Evolutionary conservation across 2,113 vertebrate genomes (phyloP).

Genomic region (Phoenicopterus ruber): DNA sequence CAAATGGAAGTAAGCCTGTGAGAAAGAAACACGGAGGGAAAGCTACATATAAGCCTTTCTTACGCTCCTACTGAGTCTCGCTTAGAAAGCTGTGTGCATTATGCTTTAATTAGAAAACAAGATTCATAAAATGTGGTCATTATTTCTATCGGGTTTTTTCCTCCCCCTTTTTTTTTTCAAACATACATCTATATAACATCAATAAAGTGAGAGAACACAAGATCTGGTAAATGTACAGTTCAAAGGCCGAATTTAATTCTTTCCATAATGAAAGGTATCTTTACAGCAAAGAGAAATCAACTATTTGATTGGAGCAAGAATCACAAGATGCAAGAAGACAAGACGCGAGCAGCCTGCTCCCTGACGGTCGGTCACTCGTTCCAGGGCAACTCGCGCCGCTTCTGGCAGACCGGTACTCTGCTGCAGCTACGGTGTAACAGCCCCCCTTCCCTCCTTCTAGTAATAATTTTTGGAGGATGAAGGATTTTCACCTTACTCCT

Average conservation of each 20-base stretch:
- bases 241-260: background rate
- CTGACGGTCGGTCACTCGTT: rapidly evolving
- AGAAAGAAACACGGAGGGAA: slow-evolving; percentile 3
- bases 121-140: background rate
- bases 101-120: background rate
- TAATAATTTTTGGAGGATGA: background rate
- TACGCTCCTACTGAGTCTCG: background rate
- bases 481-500: background rate
- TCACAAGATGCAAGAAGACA: background rate
- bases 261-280: background rate
- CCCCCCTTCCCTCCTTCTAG: background rate
- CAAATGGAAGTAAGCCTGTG: slow-evolving; percentile 92
- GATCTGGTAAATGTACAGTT: background rate
- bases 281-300: background rate
- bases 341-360: background rate
- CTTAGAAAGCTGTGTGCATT: background rate
- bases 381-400: rapidly evolving
- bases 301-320: background rate
- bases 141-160: background rate
- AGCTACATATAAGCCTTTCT: background rate
- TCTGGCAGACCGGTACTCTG: background rate
- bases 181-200: background rate
- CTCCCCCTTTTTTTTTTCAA: background rate
- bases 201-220: background rate
- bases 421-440: background rate